phyloP scores from a whole-genome alignment of 1,140 invertebrate genomes.

The Papilio polytes region DNA sequence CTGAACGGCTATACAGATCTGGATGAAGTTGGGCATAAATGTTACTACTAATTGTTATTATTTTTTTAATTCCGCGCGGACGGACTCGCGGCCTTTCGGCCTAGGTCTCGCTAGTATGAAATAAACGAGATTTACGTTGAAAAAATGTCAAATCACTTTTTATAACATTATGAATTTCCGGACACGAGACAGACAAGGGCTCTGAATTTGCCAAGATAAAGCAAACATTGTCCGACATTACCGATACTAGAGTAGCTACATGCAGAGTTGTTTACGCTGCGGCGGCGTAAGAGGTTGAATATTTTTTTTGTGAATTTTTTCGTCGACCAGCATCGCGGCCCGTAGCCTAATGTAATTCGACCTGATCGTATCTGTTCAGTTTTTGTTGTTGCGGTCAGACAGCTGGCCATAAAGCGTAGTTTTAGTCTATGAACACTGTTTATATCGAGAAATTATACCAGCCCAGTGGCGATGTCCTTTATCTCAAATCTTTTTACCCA shows the following conservation, averaged over 20 bases:
- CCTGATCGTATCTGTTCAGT: slow-evolving; percentile 79
- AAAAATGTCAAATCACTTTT: not conserved
- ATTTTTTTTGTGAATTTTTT: slow-evolving; percentile 73
- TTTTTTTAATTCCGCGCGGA: no score
- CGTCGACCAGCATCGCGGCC: slow-evolving; percentile 53
- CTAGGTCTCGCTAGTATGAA: no score
- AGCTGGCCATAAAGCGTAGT: slow-evolving; percentile 73
- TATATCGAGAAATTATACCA: slow-evolving; percentile 46
- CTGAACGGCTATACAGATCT: no score
- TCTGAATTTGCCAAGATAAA: slow-evolving; percentile 5
- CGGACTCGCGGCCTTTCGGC: no score
- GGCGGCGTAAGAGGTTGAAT: slow-evolving; percentile 50
- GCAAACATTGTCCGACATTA: slow-evolving; percentile 19
- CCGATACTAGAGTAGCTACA: slow-evolving; percentile 21
- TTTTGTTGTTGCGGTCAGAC: slow-evolving; percentile 80
- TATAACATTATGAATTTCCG: not conserved
- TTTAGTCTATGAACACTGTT: slow-evolving; percentile 65
- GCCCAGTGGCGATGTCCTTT: slow-evolving; percentile 34
- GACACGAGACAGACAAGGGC: not conserved
- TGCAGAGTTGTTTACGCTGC: slow-evolving; percentile 63
- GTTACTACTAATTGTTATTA: no score
- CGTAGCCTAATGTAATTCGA: slow-evolving; percentile 77
- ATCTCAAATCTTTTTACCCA: slow-evolving; percentile 34
- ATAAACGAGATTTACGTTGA: no score
- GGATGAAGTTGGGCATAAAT: no score